Base-by-base conservation (phyloP, 2,888 invertebrate genomes). In the Agonopterix alstromeriana region DNA sequence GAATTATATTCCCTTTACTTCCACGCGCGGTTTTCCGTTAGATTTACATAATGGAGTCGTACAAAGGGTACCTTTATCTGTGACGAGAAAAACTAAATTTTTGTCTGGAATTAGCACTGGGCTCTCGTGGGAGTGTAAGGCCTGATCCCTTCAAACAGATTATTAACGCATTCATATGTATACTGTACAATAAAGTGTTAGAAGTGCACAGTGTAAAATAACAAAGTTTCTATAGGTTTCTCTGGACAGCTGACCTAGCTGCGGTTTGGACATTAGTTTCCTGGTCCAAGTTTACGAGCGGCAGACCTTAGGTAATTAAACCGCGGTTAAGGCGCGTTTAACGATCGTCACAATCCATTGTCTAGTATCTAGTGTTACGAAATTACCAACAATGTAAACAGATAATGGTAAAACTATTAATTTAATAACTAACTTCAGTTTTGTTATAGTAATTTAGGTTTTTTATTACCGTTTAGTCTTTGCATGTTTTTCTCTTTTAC, bases 211-310 rank as follows among this genome's bases (percentile, higher is more conserved):
- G 3, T 38, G 10, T 9, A 42, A 8, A 10, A 47, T 44, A 36
- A 51, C 46, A 48, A 51, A 46, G 46, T 51, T 36, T 36, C 38
- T 35, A 36, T 27, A 27, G 42, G 46, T 48, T 51, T 47, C 38
- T 36, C 36, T 57, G 58, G 63, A 57, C 58, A 62, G 58, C 56
- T 81, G 78, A 79, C 81, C 81, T 67, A 77, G 65, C 79, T 85
- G 86, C 69, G 86, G 86, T 87, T 77, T 65, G 57, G 64, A 67
- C 73, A 75, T 82, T 75, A 85, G 84, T 83, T 80, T 81, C 84
- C 81, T 79, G 73, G 65, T 70, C 68, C 62, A 50, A 48, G 66
- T 74, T 77, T 74, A 73, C 68, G 71, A 70, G 52, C 65, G 54
- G 68, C 53, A 81, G 78, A 71, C 36, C 72, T 67, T 63, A 58